Evolutionary conservation across 2,797 vertebrate species (phyloP), one percentile per base, ranked within the genome.

Genomic region (Anguilla megastoma): DNA sequence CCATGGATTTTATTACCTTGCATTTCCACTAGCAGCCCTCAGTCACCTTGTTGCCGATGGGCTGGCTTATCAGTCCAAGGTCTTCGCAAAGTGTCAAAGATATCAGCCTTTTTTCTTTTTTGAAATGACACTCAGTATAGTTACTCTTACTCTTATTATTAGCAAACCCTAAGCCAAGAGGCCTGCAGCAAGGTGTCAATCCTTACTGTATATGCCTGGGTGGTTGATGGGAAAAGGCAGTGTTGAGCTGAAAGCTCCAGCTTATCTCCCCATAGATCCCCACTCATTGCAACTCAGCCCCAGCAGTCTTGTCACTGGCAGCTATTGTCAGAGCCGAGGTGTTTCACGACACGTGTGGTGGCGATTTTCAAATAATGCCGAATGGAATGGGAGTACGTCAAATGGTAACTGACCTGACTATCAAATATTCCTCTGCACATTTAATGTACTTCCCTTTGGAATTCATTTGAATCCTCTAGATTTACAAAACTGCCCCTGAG

Each of bases 311-410:
- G 9, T n/a, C 8, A 84, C 66, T 85, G 89, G 89, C 85, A 86
- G 88, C 52, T 87, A 33, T 86, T 52, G 50, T 56, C 52, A 74
- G 74, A 87, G 88, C 89, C 85, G 88, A 21, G 63, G 54, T 76
- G 90, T 83, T 86, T 87, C 90, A 86, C 82, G 87, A 87, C 90
- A 87, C 85, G 88, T 89, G 89, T 85, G 84, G 87, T 84, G 76
- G 87, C 89, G 82, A 89, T 88, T 88, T 52, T 27, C 50, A 84
- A 66, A 56, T 56, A 80, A 30, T 85, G 69, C 85, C 14, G 58
- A 88, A 54, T 18, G 80, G 83, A 36, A 87, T 84, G 56, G 84
- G 52, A 88, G 76, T 54, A 88, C 60, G 60, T 89, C 84, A 89
- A 90, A 89, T 89, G 74, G 89, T 80, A 21, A 52, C 63, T 90